Evolutionary conservation across 1,140 invertebrate species (phyloP).

Genomic region (Pogonognathellus flavescens): DNA sequence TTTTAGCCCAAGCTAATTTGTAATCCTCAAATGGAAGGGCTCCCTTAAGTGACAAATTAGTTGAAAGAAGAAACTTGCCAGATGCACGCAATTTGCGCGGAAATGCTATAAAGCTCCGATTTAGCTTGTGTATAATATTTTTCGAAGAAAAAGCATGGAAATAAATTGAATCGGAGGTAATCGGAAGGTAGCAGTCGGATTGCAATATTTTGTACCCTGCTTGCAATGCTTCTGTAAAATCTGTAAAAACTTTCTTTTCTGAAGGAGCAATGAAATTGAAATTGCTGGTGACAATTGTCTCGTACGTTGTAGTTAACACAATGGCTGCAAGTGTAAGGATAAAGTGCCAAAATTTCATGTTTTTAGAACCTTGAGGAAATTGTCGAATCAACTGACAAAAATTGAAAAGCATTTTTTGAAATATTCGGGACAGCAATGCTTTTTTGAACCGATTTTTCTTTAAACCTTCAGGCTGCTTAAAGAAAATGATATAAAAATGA

Average conservation of each 20-base stretch:
- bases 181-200: not conserved
- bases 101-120: not conserved
- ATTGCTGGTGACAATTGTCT: not conserved
- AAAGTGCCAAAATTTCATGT: not conserved
- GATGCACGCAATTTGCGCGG: not conserved
- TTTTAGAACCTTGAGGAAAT: not conserved
- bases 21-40: not conserved
- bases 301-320: not conserved
- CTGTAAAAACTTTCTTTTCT: not conserved
- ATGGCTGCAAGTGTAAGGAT: not conserved
- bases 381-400: not conserved
- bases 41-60: no score
- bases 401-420: no score
- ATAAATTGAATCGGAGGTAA: not conserved
- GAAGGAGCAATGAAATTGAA: not conserved
- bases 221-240: not conserved
- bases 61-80: not conserved
- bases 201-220: not conserved
- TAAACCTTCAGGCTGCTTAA: no score
- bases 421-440: no score
- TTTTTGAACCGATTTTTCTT: no score
- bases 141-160: not conserved
- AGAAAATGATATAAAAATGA: not conserved
- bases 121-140: not conserved
- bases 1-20: not conserved